Base-by-base conservation (phyloP, 2,888 invertebrate genomes). In the Xestia c-nigrum region DNA sequence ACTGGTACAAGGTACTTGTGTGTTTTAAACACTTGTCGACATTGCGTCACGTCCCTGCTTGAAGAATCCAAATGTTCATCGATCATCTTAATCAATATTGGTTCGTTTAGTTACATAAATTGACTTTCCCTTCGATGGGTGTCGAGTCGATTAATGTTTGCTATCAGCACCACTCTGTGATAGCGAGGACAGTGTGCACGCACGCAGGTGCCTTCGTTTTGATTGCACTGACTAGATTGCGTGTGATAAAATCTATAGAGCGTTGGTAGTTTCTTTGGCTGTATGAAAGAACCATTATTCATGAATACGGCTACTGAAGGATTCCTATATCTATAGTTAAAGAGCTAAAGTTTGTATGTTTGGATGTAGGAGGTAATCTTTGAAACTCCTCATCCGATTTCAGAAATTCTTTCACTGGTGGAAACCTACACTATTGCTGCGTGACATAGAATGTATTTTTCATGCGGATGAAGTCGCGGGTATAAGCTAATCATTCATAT, bases 21-120 rank as follows among this genome's bases (percentile, higher is more conserved):
- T 88, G 88, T 91, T 81, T 85, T 69, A 81, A 85, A 82, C 88
- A 91, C 87, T 88, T 87, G 88, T 83, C 76, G 82, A 63, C 74
- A 85, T 91, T 91, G 90, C 91, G 89, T 91, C 90, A 91, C 86
- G 81, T 89, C 90, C 91, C 87, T 90, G 91, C 90, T 91, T 93
- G 90, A 92, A 92, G 89, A 89, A 89, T 90, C 80, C 74, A 78
- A 84, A 87, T 90, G 85, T 90, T 90, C 90, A 92, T 93, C 90
- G 85, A 92, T 93, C 93, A 94, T 93, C 90, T 90, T 91, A 91
- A 93, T 93, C 92, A 94, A 94, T 95, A 94, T 95, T 93, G 90
- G 92, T 91, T 92, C 92, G 92, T 93, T 93, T 91, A 92, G 92
- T 95, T 94, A 93, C 92, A 91, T 91, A 94, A 95, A 94, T 92